Evolutionary conservation across 2,888 invertebrate species (phyloP).

Genomic region (Andricus quercusramuli): DNA sequence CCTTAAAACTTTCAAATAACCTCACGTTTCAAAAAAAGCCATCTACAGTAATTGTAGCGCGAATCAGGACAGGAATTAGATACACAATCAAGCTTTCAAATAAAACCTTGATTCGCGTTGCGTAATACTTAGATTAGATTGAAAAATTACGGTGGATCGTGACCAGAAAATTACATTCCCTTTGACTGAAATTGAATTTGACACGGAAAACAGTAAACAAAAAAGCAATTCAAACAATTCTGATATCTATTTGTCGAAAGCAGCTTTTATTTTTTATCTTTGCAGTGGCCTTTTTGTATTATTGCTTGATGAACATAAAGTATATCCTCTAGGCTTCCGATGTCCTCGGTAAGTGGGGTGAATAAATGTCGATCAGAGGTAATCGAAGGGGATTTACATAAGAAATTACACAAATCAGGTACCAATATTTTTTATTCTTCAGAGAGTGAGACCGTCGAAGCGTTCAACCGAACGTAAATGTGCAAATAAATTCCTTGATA

Average conservation of each 20-base stretch:
- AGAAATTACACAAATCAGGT: slow-evolving; percentile 1
- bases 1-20: neutral
- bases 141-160: neutral
- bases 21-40: neutral
- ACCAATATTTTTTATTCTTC: neutral
- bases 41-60: neutral
- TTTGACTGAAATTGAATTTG: neutral
- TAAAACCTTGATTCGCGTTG: slow-evolving; percentile 6
- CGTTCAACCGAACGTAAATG: neutral
- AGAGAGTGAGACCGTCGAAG: neutral
- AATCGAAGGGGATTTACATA: neutral
- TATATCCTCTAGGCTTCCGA: neutral
- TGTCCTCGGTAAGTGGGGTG: neutral
- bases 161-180: neutral
- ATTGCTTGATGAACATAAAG: neutral
- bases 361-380: slow-evolving; percentile 1
- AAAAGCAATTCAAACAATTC: neutral
- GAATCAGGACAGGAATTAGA: neutral
- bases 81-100: slow-evolving; percentile 14
- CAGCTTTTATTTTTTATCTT: neutral
- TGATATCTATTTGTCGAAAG: neutral
- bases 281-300: neutral
- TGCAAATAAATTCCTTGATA: neutral
- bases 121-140: neutral
- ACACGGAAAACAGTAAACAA: neutral